These are phyloP conservation scores for Nemotelus pantherinus DNA, from an alignment of 2,888 invertebrate genomes.

Conservation along the genomic window DNA sequence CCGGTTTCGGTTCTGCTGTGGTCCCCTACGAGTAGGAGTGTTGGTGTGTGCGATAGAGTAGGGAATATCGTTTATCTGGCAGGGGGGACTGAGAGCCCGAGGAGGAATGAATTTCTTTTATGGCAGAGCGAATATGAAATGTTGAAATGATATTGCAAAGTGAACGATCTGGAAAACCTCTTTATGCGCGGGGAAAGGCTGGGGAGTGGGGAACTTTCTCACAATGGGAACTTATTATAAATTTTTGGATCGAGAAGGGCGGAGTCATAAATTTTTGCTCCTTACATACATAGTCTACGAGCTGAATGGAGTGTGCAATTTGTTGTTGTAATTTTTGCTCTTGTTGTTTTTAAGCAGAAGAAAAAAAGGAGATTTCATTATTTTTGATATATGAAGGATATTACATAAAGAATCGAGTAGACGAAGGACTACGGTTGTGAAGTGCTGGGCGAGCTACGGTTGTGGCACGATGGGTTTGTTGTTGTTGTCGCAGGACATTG, in stretches of 20 bases:
- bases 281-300: constrained; percentile 37
- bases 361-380: constrained; percentile 36
- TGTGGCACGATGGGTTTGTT: no score
- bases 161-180: constrained; percentile 16
- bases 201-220: constrained; percentile 1
- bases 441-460: no score
- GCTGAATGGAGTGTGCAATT: constrained; percentile 12
- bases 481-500: no score
- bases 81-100: constrained; percentile 13
- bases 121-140: constrained; percentile 44
- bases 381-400: constrained; percentile 32
- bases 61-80: neutral
- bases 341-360: constrained; percentile 10
- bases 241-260: constrained; percentile 45
- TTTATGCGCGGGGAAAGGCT: neutral
- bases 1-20: no score
- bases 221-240: constrained; percentile 38
- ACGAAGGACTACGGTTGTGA: no score
- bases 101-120: constrained; percentile 34
- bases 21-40: constrained; percentile 16
- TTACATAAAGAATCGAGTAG: no score
- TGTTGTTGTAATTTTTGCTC: constrained; percentile 4
- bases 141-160: constrained; percentile 44
- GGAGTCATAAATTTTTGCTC: constrained; percentile 52
- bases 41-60: constrained; percentile 35